Conservation (phyloP, 2,113 vertebrate species). For the Podarcis cretensis region DNA sequence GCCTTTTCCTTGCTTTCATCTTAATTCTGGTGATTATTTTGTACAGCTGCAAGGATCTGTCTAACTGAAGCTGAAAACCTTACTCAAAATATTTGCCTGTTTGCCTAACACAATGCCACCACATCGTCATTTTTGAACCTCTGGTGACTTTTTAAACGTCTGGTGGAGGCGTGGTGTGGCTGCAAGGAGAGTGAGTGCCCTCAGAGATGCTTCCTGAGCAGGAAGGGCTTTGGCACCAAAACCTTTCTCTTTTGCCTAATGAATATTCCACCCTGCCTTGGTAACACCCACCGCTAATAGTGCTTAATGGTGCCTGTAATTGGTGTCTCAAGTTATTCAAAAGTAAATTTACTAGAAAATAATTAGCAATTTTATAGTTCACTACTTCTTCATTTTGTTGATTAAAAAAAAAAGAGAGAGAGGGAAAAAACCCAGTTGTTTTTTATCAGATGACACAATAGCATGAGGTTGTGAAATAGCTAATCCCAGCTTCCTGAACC, state of each 20-base stretch:
- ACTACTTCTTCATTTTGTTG: conserved; percentile 78
- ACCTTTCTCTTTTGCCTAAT: conserved; percentile 49
- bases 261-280: conserved; percentile 67
- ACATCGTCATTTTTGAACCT: conserved; percentile 2
- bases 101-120: neutral
- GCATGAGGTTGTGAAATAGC: conserved; percentile 39
- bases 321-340: conserved; percentile 85
- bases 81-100: neutral
- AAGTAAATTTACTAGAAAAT: conserved; percentile 86
- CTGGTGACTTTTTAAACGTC: conserved; percentile 17
- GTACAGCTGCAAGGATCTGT: accelerated
- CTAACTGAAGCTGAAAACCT: conserved; percentile 17
- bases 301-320: conserved; percentile 84
- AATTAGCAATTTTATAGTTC: conserved; percentile 87
- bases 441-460: conserved; percentile 69
- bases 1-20: neutral
- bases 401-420: conserved; percentile 66
- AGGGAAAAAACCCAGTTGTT: conserved; percentile 47
- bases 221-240: conserved; percentile 35
- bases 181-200: too few relatives aligned
- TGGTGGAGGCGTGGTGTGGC: neutral
- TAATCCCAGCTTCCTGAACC: conserved; percentile 35
- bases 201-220: neutral
- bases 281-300: conserved; percentile 75
- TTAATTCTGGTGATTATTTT: too few relatives aligned